Base-by-base conservation (phyloP, 2,888 invertebrate genomes). In the Belgica antarctica region DNA sequence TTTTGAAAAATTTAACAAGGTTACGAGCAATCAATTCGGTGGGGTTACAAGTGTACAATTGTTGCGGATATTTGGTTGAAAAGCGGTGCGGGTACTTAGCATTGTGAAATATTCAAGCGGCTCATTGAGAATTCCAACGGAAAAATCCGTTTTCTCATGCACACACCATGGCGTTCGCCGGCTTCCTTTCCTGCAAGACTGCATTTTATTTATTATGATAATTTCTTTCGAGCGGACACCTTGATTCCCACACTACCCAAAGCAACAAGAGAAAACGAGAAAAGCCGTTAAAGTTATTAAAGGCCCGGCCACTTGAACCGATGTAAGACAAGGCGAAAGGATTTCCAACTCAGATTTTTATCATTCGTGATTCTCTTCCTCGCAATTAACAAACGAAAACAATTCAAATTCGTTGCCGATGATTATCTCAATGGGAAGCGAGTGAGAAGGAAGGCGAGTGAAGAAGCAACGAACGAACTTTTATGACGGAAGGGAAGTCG, bases 321-420 rank as follows among this genome's bases (percentile, higher is more conserved):
- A 27, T 10, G 4, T 59, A 15, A 22, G 24, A 15, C 17, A 27
- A 1, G 5, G 46, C 8, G 15, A 59, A 59, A 59, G 59, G 59
- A 59, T 59, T 25, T 52, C 19, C 52, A 52, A 12, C 24, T 59
- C 59, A 59, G 59, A 59, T 59, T 59, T 59, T 52, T 12, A 12
- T 27, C 24, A 59, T 4, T 52, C 63, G 63, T 63, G 63, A 63
- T 66, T 62, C 46, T 46, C 19, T 22, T 36, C 15, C 5, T 28
- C 36, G 65, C 28, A 66, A 66, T 66, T 66, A 66, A 66, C 5
- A n/a, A n/a, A n/a, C 65, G 63, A 66, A 66, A 66, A 27, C 25
- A 66, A 66, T 66, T 47, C 65, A 17, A 25, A 52, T 8, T 52
- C 52, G 28, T 8, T 24, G 62, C 62, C n/a, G n/a, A n/a, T n/a